Percentiles rank a stretch among this genome's conserved stretches.
These are phyloP conservation scores for Drosophila miranda DNA, from an alignment of 1,140 invertebrate species.

Conservation along the genomic window DNA sequence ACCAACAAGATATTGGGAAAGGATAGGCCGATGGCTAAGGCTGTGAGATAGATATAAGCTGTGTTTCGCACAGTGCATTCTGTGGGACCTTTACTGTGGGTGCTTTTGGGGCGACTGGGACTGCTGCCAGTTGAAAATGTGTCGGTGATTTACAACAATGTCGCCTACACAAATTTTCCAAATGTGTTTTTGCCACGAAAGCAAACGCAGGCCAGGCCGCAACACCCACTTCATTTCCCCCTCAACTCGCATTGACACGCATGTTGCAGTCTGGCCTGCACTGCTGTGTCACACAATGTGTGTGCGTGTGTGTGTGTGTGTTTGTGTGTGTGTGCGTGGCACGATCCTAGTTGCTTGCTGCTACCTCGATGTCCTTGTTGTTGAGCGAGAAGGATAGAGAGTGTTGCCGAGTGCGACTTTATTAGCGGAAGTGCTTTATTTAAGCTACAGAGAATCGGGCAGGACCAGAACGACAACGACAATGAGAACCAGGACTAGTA, in stretches of 20 bases:
- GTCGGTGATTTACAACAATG: conserved; percentile 79
- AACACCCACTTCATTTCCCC: conserved; percentile 14
- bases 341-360: conserved; percentile 33
- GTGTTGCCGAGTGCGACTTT: conserved; percentile 67
- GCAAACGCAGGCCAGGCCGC: conserved; percentile 47
- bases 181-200: conserved; percentile 79
- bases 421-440: conserved; percentile 81
- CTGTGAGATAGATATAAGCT: too few relatives aligned
- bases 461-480: conserved; percentile 36
- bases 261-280: conserved; percentile 68
- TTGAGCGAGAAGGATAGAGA: conserved; percentile 19
- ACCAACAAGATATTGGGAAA: too few relatives aligned
- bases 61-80: conserved; percentile 21
- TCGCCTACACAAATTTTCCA: conserved; percentile 79
- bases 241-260: conserved; percentile 63
- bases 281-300: conserved; percentile 14
- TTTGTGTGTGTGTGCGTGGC: conserved; percentile 40
- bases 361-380: conserved; percentile 26
- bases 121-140: conserved; percentile 65
- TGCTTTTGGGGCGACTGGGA: conserved; percentile 16
- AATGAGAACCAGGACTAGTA: conserved; percentile 34
- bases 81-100: conserved; percentile 19
- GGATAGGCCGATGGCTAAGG: too few relatives aligned
- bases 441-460: conserved; percentile 65
- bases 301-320: conserved; percentile 31